Evolutionary conservation across 1,140 invertebrate genomes (phyloP), one percentile per base, ranked within the genome.

Genomic region (Ericerus pela): DNA sequence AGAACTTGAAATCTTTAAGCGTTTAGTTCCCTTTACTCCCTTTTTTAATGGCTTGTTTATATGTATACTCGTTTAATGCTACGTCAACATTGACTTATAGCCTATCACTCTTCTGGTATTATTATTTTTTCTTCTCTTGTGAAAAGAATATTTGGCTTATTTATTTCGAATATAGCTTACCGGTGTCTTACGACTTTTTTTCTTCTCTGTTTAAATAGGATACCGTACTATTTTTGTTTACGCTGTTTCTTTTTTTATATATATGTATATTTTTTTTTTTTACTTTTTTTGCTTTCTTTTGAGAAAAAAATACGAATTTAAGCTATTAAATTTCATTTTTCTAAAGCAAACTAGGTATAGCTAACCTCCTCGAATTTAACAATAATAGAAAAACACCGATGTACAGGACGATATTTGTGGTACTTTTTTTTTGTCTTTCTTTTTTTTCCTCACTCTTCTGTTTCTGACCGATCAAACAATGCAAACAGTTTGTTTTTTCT

Each of bases 241-340:
- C n/a, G 8, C 30, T 33, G 30, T 33, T 33, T 8, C n/a, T 33
- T 47, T 47, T 10, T 47, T 47, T 47, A 24, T n/a, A n/a, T n/a
- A n/a, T n/a, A n/a, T n/a, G n/a, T n/a, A n/a, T n/a, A n/a, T n/a
- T n/a, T n/a, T n/a, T n/a, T n/a, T n/a, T n/a, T n/a, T n/a, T n/a
- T n/a, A n/a, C n/a, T n/a, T n/a, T n/a, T n/a, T n/a, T n/a, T n/a
- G n/a, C n/a, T n/a, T n/a, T n/a, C n/a, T n/a, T n/a, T n/a, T n/a
- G n/a, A n/a, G n/a, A n/a, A n/a, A n/a, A n/a, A n/a, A n/a, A n/a
- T n/a, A n/a, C n/a, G n/a, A n/a, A 24, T 24, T 24, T 2, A 47
- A 47, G 41, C 41, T 47, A 47, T 47, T 47, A 47, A 47, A 47
- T 47, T 18, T 47, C 41, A 47, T 47, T 47, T 47, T 47, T n/a